Base-by-base conservation (phyloP, 2,888 invertebrate genomes). In the Chrysina gloriosa region DNA sequence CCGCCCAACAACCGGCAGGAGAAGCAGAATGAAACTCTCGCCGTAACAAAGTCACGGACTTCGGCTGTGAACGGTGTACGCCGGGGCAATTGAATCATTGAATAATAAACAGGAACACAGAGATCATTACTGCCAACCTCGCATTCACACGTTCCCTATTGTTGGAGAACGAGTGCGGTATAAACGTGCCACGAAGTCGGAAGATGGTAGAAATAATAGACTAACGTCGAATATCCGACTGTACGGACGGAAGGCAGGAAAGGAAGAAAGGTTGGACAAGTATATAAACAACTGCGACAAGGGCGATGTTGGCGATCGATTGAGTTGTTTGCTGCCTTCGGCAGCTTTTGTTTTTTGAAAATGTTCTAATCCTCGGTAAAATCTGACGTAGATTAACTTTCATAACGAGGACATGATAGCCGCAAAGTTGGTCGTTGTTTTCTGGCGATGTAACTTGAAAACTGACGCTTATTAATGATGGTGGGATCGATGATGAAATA, bases 61-160 rank as follows among this genome's bases (percentile, higher is more conserved):
- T 61, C 25, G 48, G 11, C 27, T 61, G 19, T 27, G 16, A 16
- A 16, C 29, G 39, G 42, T 27, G 9, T 27, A 27, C 58, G 36
- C 7, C 56, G 36, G 36, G 19, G 42, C 58, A 65, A 67, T 69
- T 69, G 67, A 67, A 63, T 69, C 67, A 67, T 69, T 69, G 69
- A 69, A 69, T 67, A 67, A 47, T 66, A 61, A 69, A 69, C 63
- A 56, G 69, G 65, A 69, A 69, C 69, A 69, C 25, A 42, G 65
- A 67, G 67, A 69, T 69, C 69, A 64, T 67, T 69, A 63, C 54
- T 61, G 58, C 42, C 58, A 61, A 61, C 69, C 65, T 64, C 56
- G 64, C 64, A 65, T 67, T 69, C 69, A 65, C 69, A 69, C 69
- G 69, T 69, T 66, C 61, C 48, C 64, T 67, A 58, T 58, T 61